Percentiles rank a stretch among this genome's conserved stretches.
Conservation (phyloP, 2,888 invertebrate genomes). For the Stratiomys singularior region DNA sequence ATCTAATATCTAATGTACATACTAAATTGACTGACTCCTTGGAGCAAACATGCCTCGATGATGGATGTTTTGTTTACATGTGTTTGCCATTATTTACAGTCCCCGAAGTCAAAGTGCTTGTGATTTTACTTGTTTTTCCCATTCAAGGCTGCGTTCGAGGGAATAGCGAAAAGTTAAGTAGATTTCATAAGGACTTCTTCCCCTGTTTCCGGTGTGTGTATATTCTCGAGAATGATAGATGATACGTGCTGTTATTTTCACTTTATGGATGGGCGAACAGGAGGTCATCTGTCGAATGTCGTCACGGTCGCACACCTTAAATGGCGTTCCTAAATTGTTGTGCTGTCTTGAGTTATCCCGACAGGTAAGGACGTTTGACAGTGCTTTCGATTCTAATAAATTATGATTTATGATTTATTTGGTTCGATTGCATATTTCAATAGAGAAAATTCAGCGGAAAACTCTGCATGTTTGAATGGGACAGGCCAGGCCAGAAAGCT, state of each 20-base stretch:
- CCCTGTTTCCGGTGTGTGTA: slow-evolving; percentile 10
- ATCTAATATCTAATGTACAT: slow-evolving; percentile 30
- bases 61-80: slow-evolving; percentile 45
- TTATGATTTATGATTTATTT: no score
- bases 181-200: neutral
- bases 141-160: neutral
- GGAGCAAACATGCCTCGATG: slow-evolving; percentile 17
- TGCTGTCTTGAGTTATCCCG: neutral
- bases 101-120: neutral
- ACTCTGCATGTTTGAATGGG: no score
- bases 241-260: neutral
- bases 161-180: neutral
- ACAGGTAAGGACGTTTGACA: no score
- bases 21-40: slow-evolving; percentile 14
- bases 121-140: neutral
- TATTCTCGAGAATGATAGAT: slow-evolving; percentile 9
- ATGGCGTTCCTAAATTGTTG: neutral
- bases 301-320: neutral
- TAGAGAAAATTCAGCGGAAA: no score
- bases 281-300: neutral
- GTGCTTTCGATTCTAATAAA: no score
- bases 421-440: no score
- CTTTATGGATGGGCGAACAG: neutral
- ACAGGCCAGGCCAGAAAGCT: no score
- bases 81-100: slow-evolving; percentile 38